Percentiles rank a stretch among this genome's conserved stretches.
phyloP scores from a whole-genome alignment of 1,140 invertebrate species.

The Mizuhopecten yessoensis region DNA sequence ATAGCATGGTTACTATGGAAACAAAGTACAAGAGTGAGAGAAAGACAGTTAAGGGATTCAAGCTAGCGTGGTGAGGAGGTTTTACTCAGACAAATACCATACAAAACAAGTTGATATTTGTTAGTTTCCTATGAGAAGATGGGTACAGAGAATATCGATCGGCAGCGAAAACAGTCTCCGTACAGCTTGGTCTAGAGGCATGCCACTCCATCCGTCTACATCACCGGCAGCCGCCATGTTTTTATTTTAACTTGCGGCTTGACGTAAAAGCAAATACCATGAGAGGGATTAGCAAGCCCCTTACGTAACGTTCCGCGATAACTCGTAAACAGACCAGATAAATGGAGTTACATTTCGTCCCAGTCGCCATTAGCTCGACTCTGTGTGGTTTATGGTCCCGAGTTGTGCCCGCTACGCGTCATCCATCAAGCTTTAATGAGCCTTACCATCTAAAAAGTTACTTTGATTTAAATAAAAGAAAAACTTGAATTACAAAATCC shows the following conservation, averaged over 20 bases:
- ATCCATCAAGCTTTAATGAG: neutral
- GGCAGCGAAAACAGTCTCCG: neutral
- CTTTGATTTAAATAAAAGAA: slow-evolving; percentile 33
- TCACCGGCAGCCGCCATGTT: slow-evolving; percentile 2
- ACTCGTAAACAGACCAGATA: neutral
- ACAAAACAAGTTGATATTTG: neutral
- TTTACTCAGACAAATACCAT: neutral
- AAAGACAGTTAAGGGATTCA: slow-evolving; percentile 4
- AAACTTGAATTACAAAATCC: neutral
- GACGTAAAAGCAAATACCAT: neutral
- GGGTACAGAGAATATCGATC: neutral
- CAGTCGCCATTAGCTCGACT: neutral
- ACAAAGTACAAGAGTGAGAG: neutral
- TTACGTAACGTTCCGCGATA: neutral
- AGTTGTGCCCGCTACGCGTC: too few species aligned
- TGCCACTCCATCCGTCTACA: neutral
- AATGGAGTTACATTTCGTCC: slow-evolving; percentile 8
- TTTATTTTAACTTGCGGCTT: slow-evolving; percentile 7
- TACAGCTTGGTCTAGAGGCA: neutral
- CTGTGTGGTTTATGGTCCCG: neutral
- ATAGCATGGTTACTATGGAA: neutral
- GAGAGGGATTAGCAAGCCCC: neutral
- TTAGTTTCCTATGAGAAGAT: neutral
- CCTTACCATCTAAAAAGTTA: neutral
- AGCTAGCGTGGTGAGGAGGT: neutral